These are phyloP conservation scores for Netelia virgata DNA, from an alignment of 2,888 invertebrate species.

Conservation along the genomic window DNA sequence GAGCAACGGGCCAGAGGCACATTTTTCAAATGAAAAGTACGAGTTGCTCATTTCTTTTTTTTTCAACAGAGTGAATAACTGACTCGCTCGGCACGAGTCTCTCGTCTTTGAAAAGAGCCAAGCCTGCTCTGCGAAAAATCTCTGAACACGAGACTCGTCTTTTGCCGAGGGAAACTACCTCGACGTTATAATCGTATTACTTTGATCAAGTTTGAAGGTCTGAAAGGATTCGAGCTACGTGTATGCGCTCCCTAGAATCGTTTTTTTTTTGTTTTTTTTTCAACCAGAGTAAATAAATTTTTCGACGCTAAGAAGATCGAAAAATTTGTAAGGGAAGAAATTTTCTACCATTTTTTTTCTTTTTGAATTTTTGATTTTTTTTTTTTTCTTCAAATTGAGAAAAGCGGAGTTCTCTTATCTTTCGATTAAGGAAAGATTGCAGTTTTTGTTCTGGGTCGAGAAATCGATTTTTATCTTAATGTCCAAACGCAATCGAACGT, in stretches of 20 bases:
- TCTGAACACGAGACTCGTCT: constrained; percentile 34
- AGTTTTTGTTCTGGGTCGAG: too few species aligned
- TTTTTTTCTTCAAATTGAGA: not conserved
- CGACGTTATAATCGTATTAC: constrained; percentile 58
- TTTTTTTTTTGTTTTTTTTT: not conserved
- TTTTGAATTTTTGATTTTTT: not conserved
- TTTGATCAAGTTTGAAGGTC: constrained; percentile 32
- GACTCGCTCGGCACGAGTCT: constrained; percentile 24
- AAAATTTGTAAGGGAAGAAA: not conserved
- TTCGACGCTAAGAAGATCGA: not conserved
- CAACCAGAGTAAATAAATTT: not conserved
- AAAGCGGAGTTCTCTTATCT: not conserved
- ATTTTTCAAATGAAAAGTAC: constrained; percentile 27
- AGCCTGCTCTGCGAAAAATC: constrained; percentile 10
- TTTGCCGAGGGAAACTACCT: not conserved
- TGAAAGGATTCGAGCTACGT: constrained; percentile 40
- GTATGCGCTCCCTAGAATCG: constrained; percentile 20
- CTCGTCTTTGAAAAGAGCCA: constrained; percentile 36
- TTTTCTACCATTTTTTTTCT: too few species aligned
- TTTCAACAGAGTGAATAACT: constrained; percentile 36
- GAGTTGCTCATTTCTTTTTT: not conserved
- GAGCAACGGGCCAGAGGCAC: not conserved
- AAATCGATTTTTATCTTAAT: too few species aligned
- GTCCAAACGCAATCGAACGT: too few species aligned
- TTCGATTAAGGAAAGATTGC: not conserved